Evolutionary conservation across 2,888 invertebrate genomes (phyloP).

Genomic region (Campoplex nolae): DNA sequence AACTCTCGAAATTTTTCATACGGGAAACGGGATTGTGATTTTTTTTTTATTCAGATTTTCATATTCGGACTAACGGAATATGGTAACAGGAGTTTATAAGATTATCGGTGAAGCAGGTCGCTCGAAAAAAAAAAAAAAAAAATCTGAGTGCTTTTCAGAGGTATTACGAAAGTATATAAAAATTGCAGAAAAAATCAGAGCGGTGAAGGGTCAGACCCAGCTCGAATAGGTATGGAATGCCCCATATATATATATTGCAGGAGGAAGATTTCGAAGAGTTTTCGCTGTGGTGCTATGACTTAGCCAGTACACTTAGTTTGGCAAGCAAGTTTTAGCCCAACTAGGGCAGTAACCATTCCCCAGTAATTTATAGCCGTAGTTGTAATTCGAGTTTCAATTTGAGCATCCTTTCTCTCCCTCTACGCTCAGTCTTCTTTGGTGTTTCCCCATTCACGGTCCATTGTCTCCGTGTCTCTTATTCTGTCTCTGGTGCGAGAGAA

Average conservation of each 20-base stretch:
- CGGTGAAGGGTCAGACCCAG: too few relatives aligned
- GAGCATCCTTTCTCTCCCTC: constrained; percentile 61
- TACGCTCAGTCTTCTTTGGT: constrained; percentile 19
- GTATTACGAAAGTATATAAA: too few relatives aligned
- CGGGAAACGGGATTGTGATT: too few relatives aligned
- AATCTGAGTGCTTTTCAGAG: too few relatives aligned
- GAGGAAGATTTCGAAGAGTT: constrained; percentile 39
- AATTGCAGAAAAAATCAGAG: too few relatives aligned
- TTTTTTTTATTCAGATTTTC: too few relatives aligned
- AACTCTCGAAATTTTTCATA: too few relatives aligned
- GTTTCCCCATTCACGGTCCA: constrained; percentile 37
- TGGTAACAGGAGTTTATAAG: too few relatives aligned
- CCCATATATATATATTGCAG: neutral
- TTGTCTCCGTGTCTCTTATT: constrained; percentile 38
- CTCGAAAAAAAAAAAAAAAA: too few relatives aligned
- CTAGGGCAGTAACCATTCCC: constrained; percentile 75
- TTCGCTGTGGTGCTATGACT: constrained; percentile 38
- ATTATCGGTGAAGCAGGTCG: too few relatives aligned
- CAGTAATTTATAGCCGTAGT: constrained; percentile 78
- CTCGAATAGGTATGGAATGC: too few relatives aligned
- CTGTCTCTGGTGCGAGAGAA: constrained; percentile 21
- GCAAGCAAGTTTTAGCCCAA: constrained; percentile 73
- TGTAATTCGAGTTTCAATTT: constrained; percentile 79
- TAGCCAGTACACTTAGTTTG: constrained; percentile 56
- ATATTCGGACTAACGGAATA: too few relatives aligned